Conservation (phyloP, 2,797 vertebrate species). For the Chloroceryle inda region DNA sequence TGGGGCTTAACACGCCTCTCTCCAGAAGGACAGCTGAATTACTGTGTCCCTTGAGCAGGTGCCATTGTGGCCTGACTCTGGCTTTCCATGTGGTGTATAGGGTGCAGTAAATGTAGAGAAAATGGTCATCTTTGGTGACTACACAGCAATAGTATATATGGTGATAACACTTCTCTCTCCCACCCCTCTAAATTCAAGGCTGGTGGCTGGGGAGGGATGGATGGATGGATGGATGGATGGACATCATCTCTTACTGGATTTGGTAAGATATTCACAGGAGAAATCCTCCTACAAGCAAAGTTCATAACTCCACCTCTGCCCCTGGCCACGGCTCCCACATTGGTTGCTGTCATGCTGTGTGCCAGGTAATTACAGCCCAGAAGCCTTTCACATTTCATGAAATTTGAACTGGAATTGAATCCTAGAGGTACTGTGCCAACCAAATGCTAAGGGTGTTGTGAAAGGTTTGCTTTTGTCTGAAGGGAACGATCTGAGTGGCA, state of each 20-base stretch:
- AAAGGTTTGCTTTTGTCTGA: background rate
- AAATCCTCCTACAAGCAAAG: background rate
- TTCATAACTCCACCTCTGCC: background rate
- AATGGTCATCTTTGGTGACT: background rate
- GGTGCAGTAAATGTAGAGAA: background rate
- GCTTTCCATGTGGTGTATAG: background rate
- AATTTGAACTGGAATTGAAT: background rate
- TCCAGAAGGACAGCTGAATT: background rate
- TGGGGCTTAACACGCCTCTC: background rate
- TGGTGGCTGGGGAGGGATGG: background rate
- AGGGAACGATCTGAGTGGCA: background rate
- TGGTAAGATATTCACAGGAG: background rate
- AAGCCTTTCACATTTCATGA: background rate
- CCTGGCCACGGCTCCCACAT: accelerated
- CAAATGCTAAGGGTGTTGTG: background rate
- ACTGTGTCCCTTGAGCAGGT: background rate
- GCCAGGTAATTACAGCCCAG: background rate
- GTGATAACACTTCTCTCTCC: background rate
- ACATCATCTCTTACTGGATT: background rate
- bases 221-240: too few species aligned
- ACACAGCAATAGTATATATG: background rate
- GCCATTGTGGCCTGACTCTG: background rate
- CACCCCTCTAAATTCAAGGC: background rate
- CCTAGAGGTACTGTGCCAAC: background rate
- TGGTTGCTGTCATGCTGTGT: background rate